A percentile compares a stretch with the other conserved stretches of the same genome.
These are phyloP conservation scores for Ruditapes philippinarum DNA, from an alignment of 1,140 invertebrate genomes.

Conservation along the genomic window DNA sequence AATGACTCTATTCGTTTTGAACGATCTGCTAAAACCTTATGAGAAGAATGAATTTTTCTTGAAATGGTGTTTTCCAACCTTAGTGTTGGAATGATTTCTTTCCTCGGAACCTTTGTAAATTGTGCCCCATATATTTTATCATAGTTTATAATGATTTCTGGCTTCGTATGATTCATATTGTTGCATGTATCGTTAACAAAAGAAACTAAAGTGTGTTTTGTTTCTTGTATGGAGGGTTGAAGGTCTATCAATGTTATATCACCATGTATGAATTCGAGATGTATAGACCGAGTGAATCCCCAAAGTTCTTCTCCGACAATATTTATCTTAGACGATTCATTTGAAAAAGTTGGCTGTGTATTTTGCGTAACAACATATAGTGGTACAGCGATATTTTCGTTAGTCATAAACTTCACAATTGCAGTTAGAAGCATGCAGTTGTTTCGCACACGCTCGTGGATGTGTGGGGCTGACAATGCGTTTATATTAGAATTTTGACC, in stretches of 20 bases:
- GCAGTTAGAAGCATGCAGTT: slow-evolving; percentile 2
- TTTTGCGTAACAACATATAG: slow-evolving; percentile 41
- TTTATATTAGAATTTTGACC: no score
- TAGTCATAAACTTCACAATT: not conserved
- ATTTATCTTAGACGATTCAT: not conserved
- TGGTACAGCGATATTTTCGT: not conserved
- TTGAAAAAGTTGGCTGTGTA: slow-evolving; percentile 17
- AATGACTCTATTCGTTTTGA: not conserved
- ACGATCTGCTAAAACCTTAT: not conserved
- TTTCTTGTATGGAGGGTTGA: slow-evolving; percentile 6
- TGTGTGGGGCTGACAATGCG: not conserved
- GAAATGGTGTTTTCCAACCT: not conserved
- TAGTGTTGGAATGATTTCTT: not conserved
- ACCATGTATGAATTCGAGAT: not conserved
- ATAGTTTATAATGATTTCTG: not conserved
- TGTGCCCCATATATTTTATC: not conserved
- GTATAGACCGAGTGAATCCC: slow-evolving; percentile 41
- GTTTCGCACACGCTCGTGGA: not conserved
- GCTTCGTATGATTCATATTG: not conserved
- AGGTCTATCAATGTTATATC: slow-evolving; percentile 19
- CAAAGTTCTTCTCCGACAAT: slow-evolving; percentile 22
- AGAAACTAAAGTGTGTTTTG: not conserved
- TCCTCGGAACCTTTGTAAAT: not conserved
- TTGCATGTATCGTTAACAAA: not conserved
- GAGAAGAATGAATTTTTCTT: not conserved